These are phyloP conservation scores for Botrylloides violaceus DNA, from an alignment of 23 tunicate genomes.

Conservation along the genomic window DNA sequence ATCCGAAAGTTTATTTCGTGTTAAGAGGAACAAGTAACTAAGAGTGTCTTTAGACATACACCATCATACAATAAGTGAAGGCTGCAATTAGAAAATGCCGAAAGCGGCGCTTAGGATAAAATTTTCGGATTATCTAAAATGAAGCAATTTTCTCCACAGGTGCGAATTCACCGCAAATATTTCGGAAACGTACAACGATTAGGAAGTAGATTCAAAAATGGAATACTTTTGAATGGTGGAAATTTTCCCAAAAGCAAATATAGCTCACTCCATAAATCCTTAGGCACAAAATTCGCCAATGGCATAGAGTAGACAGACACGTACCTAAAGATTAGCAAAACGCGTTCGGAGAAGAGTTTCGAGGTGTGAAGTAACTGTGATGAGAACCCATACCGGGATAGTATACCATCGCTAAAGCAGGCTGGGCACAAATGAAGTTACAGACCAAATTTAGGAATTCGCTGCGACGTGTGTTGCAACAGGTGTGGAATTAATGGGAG, in stretches of 20 bases:
- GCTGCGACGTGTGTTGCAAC: too few relatives aligned
- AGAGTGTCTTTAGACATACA: neutral
- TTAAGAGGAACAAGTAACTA: neutral
- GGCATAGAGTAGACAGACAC: too few relatives aligned
- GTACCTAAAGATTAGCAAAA: too few relatives aligned
- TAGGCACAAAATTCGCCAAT: too few relatives aligned
- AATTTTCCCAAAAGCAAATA: neutral
- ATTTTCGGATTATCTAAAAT: slow-evolving; percentile 1
- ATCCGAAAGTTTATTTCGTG: neutral
- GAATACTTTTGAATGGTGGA: neutral
- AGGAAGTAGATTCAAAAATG: neutral
- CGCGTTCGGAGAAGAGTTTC: too few relatives aligned
- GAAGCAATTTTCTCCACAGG: slow-evolving; percentile 3
- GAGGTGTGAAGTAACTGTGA: too few relatives aligned
- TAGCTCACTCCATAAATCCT: too few relatives aligned
- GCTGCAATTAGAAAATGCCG: neutral
- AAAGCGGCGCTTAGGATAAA: neutral
- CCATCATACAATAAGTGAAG: neutral
- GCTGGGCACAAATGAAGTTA: too few relatives aligned
- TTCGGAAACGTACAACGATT: neutral
- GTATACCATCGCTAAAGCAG: too few relatives aligned
- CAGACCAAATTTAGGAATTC: too few relatives aligned
- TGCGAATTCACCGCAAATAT: neutral
- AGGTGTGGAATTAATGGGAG: too few relatives aligned
- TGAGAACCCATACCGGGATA: too few relatives aligned